A percentile compares a stretch with the other conserved stretches of the same genome.
Conservation (phyloP, 2,113 vertebrate genomes). For the Chamaetylas fuelleborni region DNA sequence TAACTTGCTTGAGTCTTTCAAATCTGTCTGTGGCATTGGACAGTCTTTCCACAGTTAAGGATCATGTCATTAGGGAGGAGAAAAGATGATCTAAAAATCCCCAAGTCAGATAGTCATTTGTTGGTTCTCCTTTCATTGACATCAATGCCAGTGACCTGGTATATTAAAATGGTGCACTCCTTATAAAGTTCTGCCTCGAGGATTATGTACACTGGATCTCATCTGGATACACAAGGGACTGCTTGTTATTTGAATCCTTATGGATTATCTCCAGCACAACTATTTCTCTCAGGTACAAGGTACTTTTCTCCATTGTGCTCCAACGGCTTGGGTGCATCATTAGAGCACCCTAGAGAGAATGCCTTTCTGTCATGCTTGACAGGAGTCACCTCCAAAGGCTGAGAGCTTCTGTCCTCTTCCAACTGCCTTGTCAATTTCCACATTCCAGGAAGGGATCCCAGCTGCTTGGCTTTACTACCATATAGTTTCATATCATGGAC, state of each 20-base stretch:
- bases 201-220: background rate
- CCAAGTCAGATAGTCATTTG: accelerated
- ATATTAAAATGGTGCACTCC: background rate
- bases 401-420: background rate
- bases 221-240: background rate
- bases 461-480: background rate
- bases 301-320: background rate
- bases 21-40: background rate
- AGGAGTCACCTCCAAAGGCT: background rate
- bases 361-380: background rate
- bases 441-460: no score
- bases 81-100: background rate
- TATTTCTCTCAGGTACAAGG: background rate
- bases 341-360: background rate
- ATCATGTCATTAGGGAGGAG: background rate
- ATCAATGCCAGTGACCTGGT: background rate
- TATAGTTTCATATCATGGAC: background rate
- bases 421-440: background rate
- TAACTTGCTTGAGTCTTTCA: background rate
- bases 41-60: background rate
- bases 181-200: background rate
- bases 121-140: background rate
- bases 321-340: background rate
- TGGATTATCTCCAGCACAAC: background rate
- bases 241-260: background rate